Evolutionary conservation across 2,888 invertebrate species (phyloP), one percentile per base, ranked within the genome.

Genomic region (Ferrisia virgata): DNA sequence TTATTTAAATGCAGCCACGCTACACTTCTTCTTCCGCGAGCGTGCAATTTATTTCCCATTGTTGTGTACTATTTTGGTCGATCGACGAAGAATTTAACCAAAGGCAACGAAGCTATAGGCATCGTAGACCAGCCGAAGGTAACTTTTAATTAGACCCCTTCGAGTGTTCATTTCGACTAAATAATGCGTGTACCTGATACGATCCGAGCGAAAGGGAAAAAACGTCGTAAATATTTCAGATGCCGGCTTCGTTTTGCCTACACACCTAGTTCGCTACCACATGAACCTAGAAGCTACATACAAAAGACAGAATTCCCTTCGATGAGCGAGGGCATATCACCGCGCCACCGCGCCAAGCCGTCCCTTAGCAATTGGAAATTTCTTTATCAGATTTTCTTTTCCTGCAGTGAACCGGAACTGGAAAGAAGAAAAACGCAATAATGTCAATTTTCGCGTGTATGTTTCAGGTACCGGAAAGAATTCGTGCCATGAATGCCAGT

Each of bases 401-500:
- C n/a, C 8, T n/a, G 5, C 25, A 15, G 76, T 13, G 25, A 64
- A 64, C 58, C 36, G 76, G 76, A 39, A 33, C 76, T 22, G 11
- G n/a, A 15, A n/a, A 33, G 76, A 28, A 25, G 33, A 33, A 39
- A 69, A 69, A 69, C 69, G 69, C 36, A 22, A 69, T 33, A 76
- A 76, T 76, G 76, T 76, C 76, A 33, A 36, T 76, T 76, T 76
- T 76, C 33, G 76, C 39, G 36, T 39, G 76, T 11, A 33, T 39
- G 47, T 80, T 58, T 69, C 87, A 95, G 93, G 98, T 96, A 40
- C 98, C 99, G 13, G 95, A 96, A 89, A 91, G 99, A 86, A 96
- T 99, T 83, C 92, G 94, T 86, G 95, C 95, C 85, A 97, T 99
- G 96, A 98, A 99, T 90, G 93, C 95, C 9, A 94, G 95, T 88